Conservation (phyloP, 2,113 vertebrate species). For the Protomyctophum bolini region DNA sequence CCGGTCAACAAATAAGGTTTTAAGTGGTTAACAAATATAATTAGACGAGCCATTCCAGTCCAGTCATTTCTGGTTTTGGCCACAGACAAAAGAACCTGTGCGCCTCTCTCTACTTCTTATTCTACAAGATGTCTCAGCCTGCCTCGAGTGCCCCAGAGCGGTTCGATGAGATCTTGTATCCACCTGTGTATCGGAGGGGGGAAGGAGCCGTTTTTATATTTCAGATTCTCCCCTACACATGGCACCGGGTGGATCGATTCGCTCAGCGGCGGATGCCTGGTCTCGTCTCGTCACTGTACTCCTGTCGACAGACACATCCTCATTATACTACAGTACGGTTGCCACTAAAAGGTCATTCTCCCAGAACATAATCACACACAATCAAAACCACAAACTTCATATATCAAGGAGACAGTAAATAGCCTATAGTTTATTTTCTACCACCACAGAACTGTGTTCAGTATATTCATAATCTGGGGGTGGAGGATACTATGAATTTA, state of each 20-base stretch:
- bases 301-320: conserved; percentile 95
- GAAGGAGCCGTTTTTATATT: conserved; percentile 65
- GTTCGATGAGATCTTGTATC: conserved; percentile 51
- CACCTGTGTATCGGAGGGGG: conserved; percentile 50
- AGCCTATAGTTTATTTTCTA: conserved; percentile 93
- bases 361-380: conserved; percentile 99
- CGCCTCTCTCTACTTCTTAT: conserved; percentile 39
- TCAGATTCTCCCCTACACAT: conserved; percentile 72
- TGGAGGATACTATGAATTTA: conserved; percentile 2
- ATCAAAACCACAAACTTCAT: conserved; percentile 99
- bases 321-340: conserved; percentile 99
- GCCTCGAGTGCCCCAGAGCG: conserved; percentile 43
- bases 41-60: conserved; percentile 5
- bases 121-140: conserved; percentile 23
- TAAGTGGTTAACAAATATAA: background rate
- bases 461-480: conserved; percentile 86
- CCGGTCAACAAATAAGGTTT: no score
- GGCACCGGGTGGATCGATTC: conserved; percentile 69
- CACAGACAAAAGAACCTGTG: conserved; percentile 27
- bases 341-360: conserved; percentile 99
- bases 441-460: conserved; percentile 85
- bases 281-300: conserved; percentile 87
- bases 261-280: conserved; percentile 71
- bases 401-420: conserved; percentile 98
- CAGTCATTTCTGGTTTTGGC: conserved; percentile 32